Percentiles rank a stretch among this genome's conserved stretches.
Evolutionary conservation across 1,140 invertebrate species (phyloP).

Genomic region (Drosophila ironensis): DNA sequence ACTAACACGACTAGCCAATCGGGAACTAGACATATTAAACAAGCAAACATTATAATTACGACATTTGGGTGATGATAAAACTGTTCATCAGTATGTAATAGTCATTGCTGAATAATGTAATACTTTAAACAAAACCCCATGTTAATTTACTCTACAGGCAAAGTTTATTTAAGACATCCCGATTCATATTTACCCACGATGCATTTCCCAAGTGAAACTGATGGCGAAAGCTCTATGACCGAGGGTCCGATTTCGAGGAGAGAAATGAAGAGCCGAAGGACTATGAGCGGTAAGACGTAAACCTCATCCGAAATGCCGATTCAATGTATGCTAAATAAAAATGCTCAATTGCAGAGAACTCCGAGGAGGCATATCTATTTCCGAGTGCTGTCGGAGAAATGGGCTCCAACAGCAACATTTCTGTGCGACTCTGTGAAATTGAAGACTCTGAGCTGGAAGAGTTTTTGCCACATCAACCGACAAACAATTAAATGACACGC

Average conservation of each 20-base stretch:
- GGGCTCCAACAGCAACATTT: constrained; percentile 90
- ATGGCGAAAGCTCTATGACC: constrained; percentile 84
- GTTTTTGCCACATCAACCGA: constrained; percentile 60
- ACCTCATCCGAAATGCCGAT: not conserved
- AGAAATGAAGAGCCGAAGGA: constrained; percentile 48
- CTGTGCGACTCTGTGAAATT: constrained; percentile 94
- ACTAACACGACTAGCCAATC: no score
- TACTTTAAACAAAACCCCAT: not conserved
- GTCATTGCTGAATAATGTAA: not conserved
- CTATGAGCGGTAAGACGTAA: constrained; percentile 54
- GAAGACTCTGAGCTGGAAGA: constrained; percentile 92
- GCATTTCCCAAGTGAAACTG: constrained; percentile 87
- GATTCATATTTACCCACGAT: constrained; percentile 92
- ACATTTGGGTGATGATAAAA: no score
- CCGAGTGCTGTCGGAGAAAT: constrained; percentile 83
- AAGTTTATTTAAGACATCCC: constrained; percentile 90
- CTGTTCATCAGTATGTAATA: no score
- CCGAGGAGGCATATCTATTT: constrained; percentile 89
- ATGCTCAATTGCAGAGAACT: constrained; percentile 40
- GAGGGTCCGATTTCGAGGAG: constrained; percentile 54
- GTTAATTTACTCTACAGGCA: constrained; percentile 81
- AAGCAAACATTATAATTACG: no score
- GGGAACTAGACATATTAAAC: no score
- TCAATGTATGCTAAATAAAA: not conserved
- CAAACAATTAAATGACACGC: constrained; percentile 66